phyloP scores from a whole-genome alignment of 2,113 vertebrate genomes.

The Dicaeum eximium region DNA sequence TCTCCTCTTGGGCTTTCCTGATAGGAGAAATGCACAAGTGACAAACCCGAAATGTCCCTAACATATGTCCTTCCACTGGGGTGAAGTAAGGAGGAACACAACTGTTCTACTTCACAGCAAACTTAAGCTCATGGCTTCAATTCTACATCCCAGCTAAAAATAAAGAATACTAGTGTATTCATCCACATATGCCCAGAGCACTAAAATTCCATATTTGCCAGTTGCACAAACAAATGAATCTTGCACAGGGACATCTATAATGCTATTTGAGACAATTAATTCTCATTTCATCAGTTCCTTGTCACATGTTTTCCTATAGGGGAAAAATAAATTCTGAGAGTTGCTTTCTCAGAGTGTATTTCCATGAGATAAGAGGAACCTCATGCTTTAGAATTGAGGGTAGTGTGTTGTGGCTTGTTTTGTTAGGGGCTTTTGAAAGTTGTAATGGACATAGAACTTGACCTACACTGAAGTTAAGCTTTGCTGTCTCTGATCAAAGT shows the following conservation, averaged over 20 bases:
- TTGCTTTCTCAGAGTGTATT: neutral
- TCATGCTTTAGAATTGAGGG: neutral
- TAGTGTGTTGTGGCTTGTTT: neutral
- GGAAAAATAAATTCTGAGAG: neutral
- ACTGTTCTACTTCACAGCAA: neutral
- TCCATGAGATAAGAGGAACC: neutral
- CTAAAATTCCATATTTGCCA: neutral
- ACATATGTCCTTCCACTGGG: neutral
- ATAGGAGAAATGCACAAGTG: slow-evolving; percentile 34
- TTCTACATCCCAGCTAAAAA: neutral
- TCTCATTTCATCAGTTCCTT: neutral
- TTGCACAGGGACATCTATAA: neutral
- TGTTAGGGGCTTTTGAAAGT: neutral
- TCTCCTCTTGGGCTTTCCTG: slow-evolving; percentile 99
- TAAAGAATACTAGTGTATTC: neutral
- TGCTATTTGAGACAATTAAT: neutral
- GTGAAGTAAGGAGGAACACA: neutral
- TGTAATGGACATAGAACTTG: neutral
- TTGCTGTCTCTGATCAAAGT: neutral
- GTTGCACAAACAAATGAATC: neutral
- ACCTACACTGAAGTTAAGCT: neutral
- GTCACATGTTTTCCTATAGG: neutral
- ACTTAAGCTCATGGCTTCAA: neutral
- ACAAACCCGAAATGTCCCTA: neutral
- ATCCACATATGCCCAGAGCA: neutral